A percentile compares a stretch with the other conserved stretches of the same genome.
Conservation (phyloP, 2,113 vertebrate species). For the Microcebus tavaratra region DNA sequence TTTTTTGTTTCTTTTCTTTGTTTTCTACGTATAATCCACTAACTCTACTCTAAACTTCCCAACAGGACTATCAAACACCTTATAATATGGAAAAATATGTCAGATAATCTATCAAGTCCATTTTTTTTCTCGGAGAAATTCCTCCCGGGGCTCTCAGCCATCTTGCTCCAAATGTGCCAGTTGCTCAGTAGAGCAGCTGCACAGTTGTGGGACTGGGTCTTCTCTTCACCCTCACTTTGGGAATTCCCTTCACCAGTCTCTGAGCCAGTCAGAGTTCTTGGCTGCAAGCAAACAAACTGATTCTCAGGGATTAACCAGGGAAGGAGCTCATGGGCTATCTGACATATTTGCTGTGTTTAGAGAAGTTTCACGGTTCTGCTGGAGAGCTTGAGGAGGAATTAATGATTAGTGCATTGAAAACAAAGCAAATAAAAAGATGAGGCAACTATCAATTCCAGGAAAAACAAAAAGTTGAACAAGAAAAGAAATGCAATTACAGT, state of each 20-base stretch:
- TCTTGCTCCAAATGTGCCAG: not conserved
- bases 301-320: not conserved
- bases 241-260: not conserved
- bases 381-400: not conserved
- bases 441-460: not conserved
- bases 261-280: not conserved
- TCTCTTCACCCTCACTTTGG: not conserved
- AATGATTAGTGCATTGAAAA: not conserved
- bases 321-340: not conserved
- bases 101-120: not conserved
- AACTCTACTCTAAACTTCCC: not conserved
- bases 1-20: not conserved
- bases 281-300: not conserved
- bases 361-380: not conserved
- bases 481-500: not conserved
- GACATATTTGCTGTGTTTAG: not conserved
- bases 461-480: not conserved
- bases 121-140: not conserved
- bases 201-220: accelerated
- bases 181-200: too few species aligned
- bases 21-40: not conserved
- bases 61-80: not conserved
- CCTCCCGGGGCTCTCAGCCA: not conserved
- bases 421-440: not conserved
- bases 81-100: not conserved